Evolutionary conservation across 1,140 invertebrate genomes (phyloP).

Genomic region (Drosophila nannoptera): DNA sequence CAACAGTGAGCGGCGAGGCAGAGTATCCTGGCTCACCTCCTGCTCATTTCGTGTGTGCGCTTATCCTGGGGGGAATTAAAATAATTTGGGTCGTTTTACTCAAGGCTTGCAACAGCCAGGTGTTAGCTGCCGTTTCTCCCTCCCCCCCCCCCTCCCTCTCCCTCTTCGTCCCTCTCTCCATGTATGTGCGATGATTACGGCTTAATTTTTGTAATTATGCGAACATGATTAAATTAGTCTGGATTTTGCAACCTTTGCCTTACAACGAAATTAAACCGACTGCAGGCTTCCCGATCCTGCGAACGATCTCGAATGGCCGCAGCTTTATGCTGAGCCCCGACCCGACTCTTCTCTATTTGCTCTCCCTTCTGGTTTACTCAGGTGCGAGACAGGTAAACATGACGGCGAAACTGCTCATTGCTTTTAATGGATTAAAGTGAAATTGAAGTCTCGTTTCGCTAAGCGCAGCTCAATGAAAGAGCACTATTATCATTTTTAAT

Average conservation of each 20-base stretch:
- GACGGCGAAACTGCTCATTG: too few relatives aligned
- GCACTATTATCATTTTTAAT: slow-evolving; percentile 32
- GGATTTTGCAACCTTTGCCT: slow-evolving; percentile 64
- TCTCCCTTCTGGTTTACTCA: too few relatives aligned
- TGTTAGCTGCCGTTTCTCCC: slow-evolving; percentile 16
- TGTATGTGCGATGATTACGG: slow-evolving; percentile 68
- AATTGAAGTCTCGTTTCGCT: not conserved
- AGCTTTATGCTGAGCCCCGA: too few relatives aligned
- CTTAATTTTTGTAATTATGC: slow-evolving; percentile 78
- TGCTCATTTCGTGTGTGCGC: slow-evolving; percentile 52
- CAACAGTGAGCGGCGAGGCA: slow-evolving; percentile 16
- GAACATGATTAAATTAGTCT: slow-evolving; percentile 78
- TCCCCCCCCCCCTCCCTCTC: not conserved
- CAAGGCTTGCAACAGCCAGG: slow-evolving; percentile 44
- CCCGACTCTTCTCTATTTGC: too few relatives aligned
- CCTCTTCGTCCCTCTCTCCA: not conserved
- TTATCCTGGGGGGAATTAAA: slow-evolving; percentile 75
- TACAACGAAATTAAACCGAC: slow-evolving; percentile 6
- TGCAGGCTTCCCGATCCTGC: not conserved
- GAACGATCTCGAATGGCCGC: too few relatives aligned
- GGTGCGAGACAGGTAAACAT: too few relatives aligned
- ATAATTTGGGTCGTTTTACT: slow-evolving; percentile 77
- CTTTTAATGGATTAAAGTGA: too few relatives aligned
- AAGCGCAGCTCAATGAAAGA: slow-evolving; percentile 15
- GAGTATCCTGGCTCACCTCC: slow-evolving; percentile 22